phyloP scores from a whole-genome alignment of 1,140 invertebrate genomes.

The Micrasema minimum region DNA sequence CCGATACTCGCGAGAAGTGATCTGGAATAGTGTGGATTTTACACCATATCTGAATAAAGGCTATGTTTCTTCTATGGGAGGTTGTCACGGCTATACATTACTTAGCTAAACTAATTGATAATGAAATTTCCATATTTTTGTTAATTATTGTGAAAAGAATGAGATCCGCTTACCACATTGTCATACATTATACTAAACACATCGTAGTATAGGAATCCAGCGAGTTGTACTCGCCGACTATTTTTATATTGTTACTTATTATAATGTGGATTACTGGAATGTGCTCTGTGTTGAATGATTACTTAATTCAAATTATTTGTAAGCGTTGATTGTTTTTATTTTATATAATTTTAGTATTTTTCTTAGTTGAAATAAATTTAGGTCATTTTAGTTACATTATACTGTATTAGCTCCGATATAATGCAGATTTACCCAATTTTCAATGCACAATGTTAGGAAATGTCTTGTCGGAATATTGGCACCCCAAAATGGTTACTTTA shows the following conservation, averaged over 20 bases:
- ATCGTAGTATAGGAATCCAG: no score
- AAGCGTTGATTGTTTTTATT: slow-evolving; percentile 27
- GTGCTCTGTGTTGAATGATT: slow-evolving; percentile 1
- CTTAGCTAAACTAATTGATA: slow-evolving; percentile 26
- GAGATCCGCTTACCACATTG: neutral
- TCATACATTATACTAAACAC: neutral
- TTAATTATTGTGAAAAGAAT: slow-evolving; percentile 1
- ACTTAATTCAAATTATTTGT: slow-evolving; percentile 29
- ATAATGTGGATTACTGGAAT: neutral
- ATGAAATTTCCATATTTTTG: slow-evolving; percentile 31
- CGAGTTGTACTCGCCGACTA: no score
- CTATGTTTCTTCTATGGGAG: no score
- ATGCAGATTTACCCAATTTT: no score
- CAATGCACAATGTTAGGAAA: no score
- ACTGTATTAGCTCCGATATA: no score
- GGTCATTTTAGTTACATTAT: no score
- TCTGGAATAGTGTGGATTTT: no score
- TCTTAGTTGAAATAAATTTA: slow-evolving; percentile 1
- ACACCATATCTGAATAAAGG: no score
- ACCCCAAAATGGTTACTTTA: no score
- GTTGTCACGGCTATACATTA: slow-evolving; percentile 12
- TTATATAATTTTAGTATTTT: slow-evolving; percentile 18
- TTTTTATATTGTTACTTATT: slow-evolving; percentile 2
- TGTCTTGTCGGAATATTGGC: no score
- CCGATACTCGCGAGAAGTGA: no score